Percentiles rank a stretch among this genome's conserved stretches.
Conservation (phyloP, 2,113 vertebrate genomes). For the Calyptommatus sinebrachiatus region DNA sequence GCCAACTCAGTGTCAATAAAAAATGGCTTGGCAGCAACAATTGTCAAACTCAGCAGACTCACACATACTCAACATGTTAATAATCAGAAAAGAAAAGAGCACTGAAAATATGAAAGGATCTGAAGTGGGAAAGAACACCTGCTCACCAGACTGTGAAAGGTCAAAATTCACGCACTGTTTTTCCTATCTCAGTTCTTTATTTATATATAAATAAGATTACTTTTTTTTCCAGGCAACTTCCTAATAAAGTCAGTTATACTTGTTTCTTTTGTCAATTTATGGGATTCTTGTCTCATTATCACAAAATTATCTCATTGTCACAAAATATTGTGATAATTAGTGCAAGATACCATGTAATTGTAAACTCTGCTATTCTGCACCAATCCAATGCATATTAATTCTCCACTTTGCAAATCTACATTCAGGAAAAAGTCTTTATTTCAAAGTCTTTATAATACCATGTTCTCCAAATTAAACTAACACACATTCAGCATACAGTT, state of each 20-base stretch:
- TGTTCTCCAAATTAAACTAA: no score
- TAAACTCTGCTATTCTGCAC: not conserved
- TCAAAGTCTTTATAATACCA: no score
- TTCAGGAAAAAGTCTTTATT: no score
- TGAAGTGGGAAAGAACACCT: not conserved
- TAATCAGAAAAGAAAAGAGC: conserved; percentile 41
- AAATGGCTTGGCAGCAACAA: conserved; percentile 38
- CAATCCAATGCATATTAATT: not conserved
- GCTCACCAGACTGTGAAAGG: conserved; percentile 11
- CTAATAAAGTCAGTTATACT: not conserved
- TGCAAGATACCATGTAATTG: no score
- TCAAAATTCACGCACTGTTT: not conserved
- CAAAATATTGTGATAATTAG: not conserved
- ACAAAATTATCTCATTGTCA: not conserved
- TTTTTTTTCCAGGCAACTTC: not conserved
- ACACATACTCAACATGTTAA: conserved; percentile 13
- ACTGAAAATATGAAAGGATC: conserved; percentile 3
- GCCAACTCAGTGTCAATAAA: conserved; percentile 49
- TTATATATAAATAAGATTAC: not conserved
- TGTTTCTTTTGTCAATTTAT: not conserved
- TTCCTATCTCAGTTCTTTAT: not conserved
- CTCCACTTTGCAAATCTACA: not conserved
- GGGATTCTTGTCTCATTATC: not conserved
- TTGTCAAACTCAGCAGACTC: not conserved
- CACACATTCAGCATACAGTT: no score